Evolutionary conservation across 2,888 invertebrate species (phyloP).

Genomic region (Temnothorax ravouxi): DNA sequence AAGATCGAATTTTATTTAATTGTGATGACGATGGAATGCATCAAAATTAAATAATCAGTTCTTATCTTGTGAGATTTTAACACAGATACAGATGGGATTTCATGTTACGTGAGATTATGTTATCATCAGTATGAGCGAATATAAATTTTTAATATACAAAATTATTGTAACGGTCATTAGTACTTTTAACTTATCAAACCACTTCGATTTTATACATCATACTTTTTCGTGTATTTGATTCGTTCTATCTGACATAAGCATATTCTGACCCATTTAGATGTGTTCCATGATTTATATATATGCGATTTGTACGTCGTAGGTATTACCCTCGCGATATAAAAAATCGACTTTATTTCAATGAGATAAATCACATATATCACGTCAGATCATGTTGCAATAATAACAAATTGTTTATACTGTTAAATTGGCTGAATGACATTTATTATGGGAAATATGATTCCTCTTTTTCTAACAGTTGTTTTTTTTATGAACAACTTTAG

Average conservation of each 20-base stretch:
- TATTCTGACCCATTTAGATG: slow-evolving; percentile 62
- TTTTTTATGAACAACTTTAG: slow-evolving; percentile 39
- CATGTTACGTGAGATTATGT: slow-evolving; percentile 60
- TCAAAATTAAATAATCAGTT: slow-evolving; percentile 67
- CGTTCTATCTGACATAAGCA: slow-evolving; percentile 66
- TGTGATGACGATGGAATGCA: slow-evolving; percentile 23
- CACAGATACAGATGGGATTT: slow-evolving; percentile 62
- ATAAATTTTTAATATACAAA: slow-evolving; percentile 28
- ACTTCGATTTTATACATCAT: slow-evolving; percentile 35
- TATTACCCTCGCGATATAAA: slow-evolving; percentile 55
- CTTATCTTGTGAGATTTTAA: slow-evolving; percentile 61
- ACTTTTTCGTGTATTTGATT: slow-evolving; percentile 35
- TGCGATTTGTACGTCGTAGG: slow-evolving; percentile 60
- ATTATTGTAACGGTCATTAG: not conserved
- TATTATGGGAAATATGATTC: slow-evolving; percentile 61
- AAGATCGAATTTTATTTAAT: slow-evolving; percentile 66
- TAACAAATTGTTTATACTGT: slow-evolving; percentile 55
- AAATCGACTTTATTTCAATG: slow-evolving; percentile 70
- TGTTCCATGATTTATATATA: slow-evolving; percentile 64
- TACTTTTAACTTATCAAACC: slow-evolving; percentile 28
- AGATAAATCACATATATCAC: slow-evolving; percentile 51
- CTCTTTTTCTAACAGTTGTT: slow-evolving; percentile 59
- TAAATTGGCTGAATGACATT: slow-evolving; percentile 60
- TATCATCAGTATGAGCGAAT: slow-evolving; percentile 59
- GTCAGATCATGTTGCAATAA: slow-evolving; percentile 47